phyloP scores from a whole-genome alignment of 2,113 vertebrate species.

The Mellivora capensis region DNA sequence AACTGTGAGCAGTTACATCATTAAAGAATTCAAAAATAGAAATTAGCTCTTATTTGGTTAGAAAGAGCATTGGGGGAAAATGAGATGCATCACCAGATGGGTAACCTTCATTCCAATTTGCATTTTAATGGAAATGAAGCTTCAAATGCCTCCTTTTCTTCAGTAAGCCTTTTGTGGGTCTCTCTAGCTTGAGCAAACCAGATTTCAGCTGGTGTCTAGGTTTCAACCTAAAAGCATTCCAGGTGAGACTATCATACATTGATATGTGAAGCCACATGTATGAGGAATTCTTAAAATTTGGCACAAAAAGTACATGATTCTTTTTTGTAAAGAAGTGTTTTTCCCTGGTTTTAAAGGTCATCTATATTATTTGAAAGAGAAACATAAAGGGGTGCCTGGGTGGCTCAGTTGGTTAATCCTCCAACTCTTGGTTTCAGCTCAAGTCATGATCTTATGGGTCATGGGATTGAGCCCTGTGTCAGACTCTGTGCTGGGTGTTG shows the following conservation, averaged over 20 bases:
- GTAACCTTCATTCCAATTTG: conserved; percentile 53
- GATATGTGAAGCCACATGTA: background rate
- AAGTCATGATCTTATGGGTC: background rate
- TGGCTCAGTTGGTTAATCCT: background rate
- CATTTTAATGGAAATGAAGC: conserved; percentile 56
- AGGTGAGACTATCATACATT: conserved; percentile 12
- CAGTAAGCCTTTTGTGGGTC: conserved; percentile 39
- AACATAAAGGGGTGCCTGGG: background rate
- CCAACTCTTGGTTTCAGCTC: background rate
- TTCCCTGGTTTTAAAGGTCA: conserved; percentile 19
- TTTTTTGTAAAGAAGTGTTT: conserved; percentile 12
- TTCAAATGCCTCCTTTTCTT: conserved; percentile 42
- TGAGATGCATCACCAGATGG: conserved; percentile 57
- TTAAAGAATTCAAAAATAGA: conserved; percentile 60
- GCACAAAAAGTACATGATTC: background rate
- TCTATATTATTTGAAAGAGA: background rate
- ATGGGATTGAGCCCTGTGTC: background rate
- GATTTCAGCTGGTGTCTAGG: background rate
- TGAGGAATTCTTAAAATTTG: background rate
- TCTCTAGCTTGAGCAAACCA: conserved; percentile 10
- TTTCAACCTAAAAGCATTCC: conserved; percentile 25
- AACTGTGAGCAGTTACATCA: conserved; percentile 63
- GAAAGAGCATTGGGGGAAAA: conserved; percentile 39
- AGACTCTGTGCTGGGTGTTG: background rate
- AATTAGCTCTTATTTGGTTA: conserved; percentile 53